These are phyloP conservation scores for Dryobotodes eremita DNA, from an alignment of 2,888 invertebrate genomes.

Conservation along the genomic window DNA sequence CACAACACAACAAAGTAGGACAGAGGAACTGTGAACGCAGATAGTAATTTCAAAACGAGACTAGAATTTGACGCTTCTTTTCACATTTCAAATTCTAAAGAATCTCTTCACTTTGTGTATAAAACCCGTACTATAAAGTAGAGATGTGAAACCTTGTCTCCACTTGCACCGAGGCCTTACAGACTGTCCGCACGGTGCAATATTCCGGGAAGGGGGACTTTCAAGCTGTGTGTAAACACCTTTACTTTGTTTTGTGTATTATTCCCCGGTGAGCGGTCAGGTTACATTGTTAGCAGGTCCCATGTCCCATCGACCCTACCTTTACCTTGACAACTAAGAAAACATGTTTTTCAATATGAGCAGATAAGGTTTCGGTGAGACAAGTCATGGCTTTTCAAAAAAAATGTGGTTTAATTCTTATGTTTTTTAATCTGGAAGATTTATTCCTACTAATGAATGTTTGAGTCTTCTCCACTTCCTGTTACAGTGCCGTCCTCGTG, in stretches of 20 bases:
- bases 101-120: conserved; percentile 20
- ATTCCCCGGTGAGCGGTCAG: conserved; percentile 48
- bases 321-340: conserved; percentile 10
- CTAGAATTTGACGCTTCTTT: conserved; percentile 7
- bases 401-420: background rate
- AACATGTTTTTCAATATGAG: conserved; percentile 22
- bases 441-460: background rate
- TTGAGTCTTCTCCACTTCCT: background rate
- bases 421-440: background rate
- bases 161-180: conserved; percentile 5
- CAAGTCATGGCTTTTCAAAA: background rate
- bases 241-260: conserved; percentile 52
- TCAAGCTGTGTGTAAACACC: conserved; percentile 55
- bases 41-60: background rate
- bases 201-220: conserved; percentile 49
- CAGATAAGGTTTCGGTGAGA: conserved; percentile 1
- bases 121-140: conserved; percentile 5
- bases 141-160: background rate
- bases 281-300: conserved; percentile 59
- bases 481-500: background rate
- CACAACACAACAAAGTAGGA: background rate
- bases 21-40: background rate
- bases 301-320: conserved; percentile 2
- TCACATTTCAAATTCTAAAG: conserved; percentile 40
- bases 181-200: conserved; percentile 4